phyloP scores from a whole-genome alignment of 2,888 invertebrate genomes.

The Platypus cylindrus region DNA sequence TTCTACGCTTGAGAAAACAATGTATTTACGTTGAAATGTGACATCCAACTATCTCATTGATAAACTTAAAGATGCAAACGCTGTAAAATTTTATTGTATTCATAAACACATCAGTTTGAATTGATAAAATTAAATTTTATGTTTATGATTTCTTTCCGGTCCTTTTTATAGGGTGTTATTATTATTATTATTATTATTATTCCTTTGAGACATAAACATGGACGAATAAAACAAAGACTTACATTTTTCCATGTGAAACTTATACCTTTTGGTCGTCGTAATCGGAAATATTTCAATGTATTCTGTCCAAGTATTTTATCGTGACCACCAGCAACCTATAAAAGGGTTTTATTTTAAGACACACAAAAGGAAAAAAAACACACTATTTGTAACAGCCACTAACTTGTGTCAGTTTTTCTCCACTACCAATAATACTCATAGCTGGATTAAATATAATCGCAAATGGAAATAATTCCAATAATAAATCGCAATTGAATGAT shows the following conservation, averaged over 20 bases:
- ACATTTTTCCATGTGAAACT: conserved; percentile 78
- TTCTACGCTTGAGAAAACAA: too few relatives aligned
- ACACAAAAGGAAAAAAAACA: background rate
- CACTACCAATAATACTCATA: conserved; percentile 65
- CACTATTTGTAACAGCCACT: conserved; percentile 2
- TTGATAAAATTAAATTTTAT: too few relatives aligned
- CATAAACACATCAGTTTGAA: too few relatives aligned
- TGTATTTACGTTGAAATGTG: too few relatives aligned
- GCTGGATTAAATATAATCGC: conserved; percentile 65
- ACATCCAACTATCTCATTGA: too few relatives aligned
- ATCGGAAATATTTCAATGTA: conserved; percentile 56
- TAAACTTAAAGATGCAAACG: too few relatives aligned
- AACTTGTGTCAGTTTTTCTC: conserved; percentile 62
- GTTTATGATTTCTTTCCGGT: too few relatives aligned
- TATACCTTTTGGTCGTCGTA: conserved; percentile 71
- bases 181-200: too few relatives aligned
- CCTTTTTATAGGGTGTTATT: too few relatives aligned
- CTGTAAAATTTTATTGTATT: too few relatives aligned
- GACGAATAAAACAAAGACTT: too few relatives aligned
- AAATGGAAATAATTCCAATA: conserved; percentile 78
- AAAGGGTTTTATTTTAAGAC: background rate
- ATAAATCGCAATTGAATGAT: conserved; percentile 54
- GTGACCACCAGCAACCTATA: conserved; percentile 37
- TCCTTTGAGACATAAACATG: too few relatives aligned
- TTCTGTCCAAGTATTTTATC: conserved; percentile 49